Percentiles rank a stretch among this genome's conserved stretches.
These are phyloP conservation scores for Melanostigma gelatinosum DNA, from an alignment of 2,113 vertebrate species.

Conservation along the genomic window DNA sequence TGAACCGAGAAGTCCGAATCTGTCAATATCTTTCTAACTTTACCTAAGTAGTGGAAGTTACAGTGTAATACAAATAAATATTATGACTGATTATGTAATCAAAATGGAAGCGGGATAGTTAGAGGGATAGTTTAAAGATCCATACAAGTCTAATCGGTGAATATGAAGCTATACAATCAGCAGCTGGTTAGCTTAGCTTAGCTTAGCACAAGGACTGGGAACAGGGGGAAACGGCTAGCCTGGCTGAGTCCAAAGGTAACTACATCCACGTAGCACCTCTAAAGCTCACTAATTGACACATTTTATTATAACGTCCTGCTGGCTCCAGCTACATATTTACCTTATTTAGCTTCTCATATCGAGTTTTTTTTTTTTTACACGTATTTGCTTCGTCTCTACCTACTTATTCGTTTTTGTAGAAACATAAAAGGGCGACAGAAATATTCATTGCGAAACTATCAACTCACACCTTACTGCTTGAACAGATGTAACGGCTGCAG, in stretches of 20 bases:
- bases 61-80: neutral
- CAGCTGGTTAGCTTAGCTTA: neutral
- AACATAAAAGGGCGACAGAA: neutral
- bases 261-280: neutral
- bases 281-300: neutral
- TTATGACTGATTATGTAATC: neutral
- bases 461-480: neutral
- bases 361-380: neutral
- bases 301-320: neutral
- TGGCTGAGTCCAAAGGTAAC: neutral
- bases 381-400: neutral
- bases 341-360: conserved; percentile 4
- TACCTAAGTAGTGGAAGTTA: neutral
- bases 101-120: neutral
- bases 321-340: neutral
- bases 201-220: neutral
- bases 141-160: neutral
- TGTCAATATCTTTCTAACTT: too few relatives aligned
- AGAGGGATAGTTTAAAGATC: neutral
- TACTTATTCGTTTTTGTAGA: neutral
- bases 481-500: neutral
- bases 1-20: too few relatives aligned
- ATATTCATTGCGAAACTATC: neutral
- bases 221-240: neutral
- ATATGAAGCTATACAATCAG: neutral